Base-by-base conservation (phyloP, 2,113 vertebrate species). In the Corydoras maculifer region DNA sequence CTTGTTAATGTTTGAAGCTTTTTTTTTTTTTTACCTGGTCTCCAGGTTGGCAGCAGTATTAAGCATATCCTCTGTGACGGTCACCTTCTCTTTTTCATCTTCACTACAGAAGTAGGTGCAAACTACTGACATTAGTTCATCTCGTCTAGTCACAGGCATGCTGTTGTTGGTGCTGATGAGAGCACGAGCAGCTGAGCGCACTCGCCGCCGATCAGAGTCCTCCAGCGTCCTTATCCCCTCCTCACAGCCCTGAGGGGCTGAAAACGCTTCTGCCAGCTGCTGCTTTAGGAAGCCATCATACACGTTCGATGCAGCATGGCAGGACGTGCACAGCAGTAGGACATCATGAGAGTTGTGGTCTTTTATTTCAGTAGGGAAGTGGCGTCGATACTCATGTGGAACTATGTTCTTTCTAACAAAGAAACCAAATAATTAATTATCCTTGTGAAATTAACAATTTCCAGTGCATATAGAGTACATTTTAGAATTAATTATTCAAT, bases 311-410 rank as follows among this genome's bases (percentile, higher is more conserved):
- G 94, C 78, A 2, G 93, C 96, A 10, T 99, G 97, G 84, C 97
- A 99, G 69, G 90, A 87, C 0, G 95, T 98, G 79, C 97, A 99
- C 9, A 99, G 93, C 1, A 99, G 87, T 79, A 99, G 89, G 78
- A 98, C 94, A 0, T 99, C 97, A 0, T 99, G 97, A 1, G 95
- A 99, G 82, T 95, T 98, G 87, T 99, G 97, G 87, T 98, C 95
- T 82, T 99, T 99, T 94, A 99, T 95, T 85, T 98, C 93, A 0
- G 90, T 84, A 35, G 97, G 97, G 59, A 99, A 99, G 78, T 98
- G 95, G 2, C 93, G 94, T 5, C 97, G 82, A 86, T 99, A 99
- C 75, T 99, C 95, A 0, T 98, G 96, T 0, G 97, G 97, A 35
- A 99, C 92, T 25, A 99, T 88, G 30, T 98, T 99, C 78, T 99